Evolutionary conservation across 2,113 vertebrate genomes (phyloP).

Genomic region (Tupaia chinensis): DNA sequence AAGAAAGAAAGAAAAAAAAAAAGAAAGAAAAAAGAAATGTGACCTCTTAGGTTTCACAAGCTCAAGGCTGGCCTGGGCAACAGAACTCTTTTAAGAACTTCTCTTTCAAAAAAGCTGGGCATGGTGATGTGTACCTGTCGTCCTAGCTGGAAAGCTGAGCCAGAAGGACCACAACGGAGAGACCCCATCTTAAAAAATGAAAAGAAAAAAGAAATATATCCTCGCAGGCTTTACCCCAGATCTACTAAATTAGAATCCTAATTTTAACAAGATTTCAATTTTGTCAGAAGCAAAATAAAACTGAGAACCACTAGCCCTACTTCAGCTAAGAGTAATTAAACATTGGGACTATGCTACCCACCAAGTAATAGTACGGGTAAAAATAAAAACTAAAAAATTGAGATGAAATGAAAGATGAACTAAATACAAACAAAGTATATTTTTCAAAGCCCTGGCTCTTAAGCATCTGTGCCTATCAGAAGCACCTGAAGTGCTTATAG

Average conservation of each 20-base stretch:
- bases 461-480: background rate
- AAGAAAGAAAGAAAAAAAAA: too few species aligned
- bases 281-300: background rate
- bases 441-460: background rate
- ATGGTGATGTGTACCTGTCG: too few species aligned
- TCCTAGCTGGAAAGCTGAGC: too few species aligned
- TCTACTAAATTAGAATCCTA: background rate
- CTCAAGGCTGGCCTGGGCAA: background rate
- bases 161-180: too few species aligned
- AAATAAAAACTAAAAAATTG: constrained; percentile 40
- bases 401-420: background rate
- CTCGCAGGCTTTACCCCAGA: background rate
- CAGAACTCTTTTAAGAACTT: too few species aligned
- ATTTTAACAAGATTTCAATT: constrained; percentile 24
- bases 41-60: too few species aligned
- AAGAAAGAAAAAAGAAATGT: too few species aligned
- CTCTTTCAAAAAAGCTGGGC: too few species aligned
- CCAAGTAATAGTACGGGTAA: background rate
- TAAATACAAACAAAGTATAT: too few species aligned
- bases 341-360: background rate
- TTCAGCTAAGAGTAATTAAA: constrained; percentile 26
- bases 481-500: background rate
- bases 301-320: background rate
- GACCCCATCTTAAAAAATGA: too few species aligned
- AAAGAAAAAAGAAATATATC: background rate